Percentiles rank a stretch among this genome's conserved stretches.
These are phyloP conservation scores for Tenthredo amoena DNA, from an alignment of 2,888 invertebrate genomes.

Conservation along the genomic window DNA sequence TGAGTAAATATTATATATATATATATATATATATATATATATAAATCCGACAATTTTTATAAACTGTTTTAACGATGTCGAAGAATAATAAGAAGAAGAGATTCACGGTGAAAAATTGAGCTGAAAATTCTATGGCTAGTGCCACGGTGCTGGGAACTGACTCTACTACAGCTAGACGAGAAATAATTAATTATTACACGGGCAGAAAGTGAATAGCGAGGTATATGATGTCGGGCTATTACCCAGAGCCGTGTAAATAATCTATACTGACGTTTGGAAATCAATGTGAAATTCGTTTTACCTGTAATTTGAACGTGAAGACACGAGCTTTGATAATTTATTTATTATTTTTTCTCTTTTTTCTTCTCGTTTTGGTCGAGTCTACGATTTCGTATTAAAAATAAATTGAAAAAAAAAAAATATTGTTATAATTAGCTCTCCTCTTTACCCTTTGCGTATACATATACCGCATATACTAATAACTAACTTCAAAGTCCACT, in stretches of 20 bases:
- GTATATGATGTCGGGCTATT: neutral
- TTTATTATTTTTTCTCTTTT: no score
- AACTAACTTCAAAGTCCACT: neutral
- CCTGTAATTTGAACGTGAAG: no score
- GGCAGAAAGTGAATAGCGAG: conserved; percentile 23
- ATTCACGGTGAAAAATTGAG: no score
- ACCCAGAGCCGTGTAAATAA: neutral
- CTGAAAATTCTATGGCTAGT: no score
- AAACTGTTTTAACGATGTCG: neutral
- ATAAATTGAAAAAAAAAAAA: neutral
- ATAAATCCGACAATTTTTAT: no score
- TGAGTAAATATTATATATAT: no score
- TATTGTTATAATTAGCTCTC: neutral
- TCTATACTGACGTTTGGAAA: neutral
- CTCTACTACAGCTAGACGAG: neutral
- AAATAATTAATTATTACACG: conserved; percentile 22
- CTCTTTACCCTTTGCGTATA: neutral
- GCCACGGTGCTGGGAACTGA: no score
- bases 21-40: no score
- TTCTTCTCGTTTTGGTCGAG: neutral
- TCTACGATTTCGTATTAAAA: neutral
- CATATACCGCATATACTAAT: neutral
- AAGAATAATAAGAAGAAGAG: neutral
- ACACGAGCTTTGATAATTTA: no score
- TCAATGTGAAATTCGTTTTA: conserved; percentile 75